Evolutionary conservation across 2,888 invertebrate species (phyloP).

Genomic region (Abrostola triplasia): DNA sequence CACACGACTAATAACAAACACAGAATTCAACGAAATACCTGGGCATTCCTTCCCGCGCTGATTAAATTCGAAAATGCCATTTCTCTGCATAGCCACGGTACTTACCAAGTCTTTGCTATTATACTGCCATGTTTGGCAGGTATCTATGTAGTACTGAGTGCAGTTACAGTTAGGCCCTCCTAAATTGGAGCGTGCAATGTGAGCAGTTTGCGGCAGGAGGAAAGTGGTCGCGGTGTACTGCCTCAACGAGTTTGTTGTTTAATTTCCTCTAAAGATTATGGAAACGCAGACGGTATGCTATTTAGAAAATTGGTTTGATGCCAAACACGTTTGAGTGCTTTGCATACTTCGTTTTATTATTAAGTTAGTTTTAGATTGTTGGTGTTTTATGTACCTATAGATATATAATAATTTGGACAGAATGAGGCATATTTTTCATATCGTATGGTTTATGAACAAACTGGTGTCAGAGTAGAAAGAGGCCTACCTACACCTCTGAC

Average conservation of each 20-base stretch:
- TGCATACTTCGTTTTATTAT: not conserved
- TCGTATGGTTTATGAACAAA: too few species aligned
- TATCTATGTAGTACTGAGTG: conserved; percentile 36
- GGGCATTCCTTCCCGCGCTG: conserved; percentile 64
- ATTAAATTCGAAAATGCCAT: conserved; percentile 67
- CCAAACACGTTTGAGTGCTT: not conserved
- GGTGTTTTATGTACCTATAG: too few species aligned
- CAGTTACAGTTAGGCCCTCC: conserved; percentile 50
- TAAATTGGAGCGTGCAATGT: conserved; percentile 65
- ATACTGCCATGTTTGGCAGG: conserved; percentile 57
- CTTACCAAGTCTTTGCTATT: conserved; percentile 54
- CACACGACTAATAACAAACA: conserved; percentile 58
- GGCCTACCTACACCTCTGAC: too few species aligned
- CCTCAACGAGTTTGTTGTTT: conserved; percentile 69
- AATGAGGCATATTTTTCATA: too few species aligned
- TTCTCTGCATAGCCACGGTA: conserved; percentile 58
- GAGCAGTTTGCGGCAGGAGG: conserved; percentile 66
- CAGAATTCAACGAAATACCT: conserved; percentile 61
- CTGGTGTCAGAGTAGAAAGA: too few species aligned
- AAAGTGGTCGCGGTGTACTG: conserved; percentile 68
- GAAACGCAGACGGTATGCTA: conserved; percentile 43
- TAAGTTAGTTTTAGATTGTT: not conserved
- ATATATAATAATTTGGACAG: too few species aligned
- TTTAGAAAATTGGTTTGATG: conserved; percentile 2
- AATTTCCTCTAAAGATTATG: conserved; percentile 70